These are phyloP conservation scores for Catocala nupta DNA, from an alignment of 2,888 invertebrate genomes.

Conservation along the genomic window DNA sequence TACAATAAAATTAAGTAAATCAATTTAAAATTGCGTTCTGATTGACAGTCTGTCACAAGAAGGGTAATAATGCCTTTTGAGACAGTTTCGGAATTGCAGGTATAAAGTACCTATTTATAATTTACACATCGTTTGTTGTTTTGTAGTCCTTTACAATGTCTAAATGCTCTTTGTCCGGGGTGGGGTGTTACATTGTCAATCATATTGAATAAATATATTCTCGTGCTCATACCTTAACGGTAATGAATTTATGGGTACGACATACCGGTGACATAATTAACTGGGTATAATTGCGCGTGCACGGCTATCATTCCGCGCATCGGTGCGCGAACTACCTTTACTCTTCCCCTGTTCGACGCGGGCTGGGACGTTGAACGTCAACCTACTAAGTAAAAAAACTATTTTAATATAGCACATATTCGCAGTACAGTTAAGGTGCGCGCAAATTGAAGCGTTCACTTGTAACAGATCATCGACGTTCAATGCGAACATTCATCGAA, in stretches of 20 bases:
- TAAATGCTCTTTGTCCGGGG: not conserved
- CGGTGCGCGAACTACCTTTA: constrained; percentile 28
- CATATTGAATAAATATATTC: not conserved
- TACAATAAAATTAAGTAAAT: no score
- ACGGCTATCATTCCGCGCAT: constrained; percentile 29
- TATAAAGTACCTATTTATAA: no score
- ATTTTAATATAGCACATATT: not conserved
- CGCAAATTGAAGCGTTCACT: not conserved
- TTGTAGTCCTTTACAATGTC: not conserved
- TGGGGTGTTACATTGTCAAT: not conserved
- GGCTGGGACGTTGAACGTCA: not conserved
- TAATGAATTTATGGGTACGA: constrained; percentile 17
- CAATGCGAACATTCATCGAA: no score
- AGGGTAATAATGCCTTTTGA: no score
- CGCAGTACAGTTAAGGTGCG: not conserved
- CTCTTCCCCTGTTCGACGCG: not conserved
- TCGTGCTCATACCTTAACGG: constrained; percentile 1
- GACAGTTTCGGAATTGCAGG: no score
- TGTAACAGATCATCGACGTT: no score
- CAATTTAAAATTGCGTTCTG: no score
- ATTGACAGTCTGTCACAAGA: no score
- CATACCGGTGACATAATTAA: constrained; percentile 32
- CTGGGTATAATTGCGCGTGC: constrained; percentile 18
- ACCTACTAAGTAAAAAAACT: not conserved
- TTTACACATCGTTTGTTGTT: no score